Conservation (phyloP, 2,797 vertebrate genomes). For the Eulemur mongoz region DNA sequence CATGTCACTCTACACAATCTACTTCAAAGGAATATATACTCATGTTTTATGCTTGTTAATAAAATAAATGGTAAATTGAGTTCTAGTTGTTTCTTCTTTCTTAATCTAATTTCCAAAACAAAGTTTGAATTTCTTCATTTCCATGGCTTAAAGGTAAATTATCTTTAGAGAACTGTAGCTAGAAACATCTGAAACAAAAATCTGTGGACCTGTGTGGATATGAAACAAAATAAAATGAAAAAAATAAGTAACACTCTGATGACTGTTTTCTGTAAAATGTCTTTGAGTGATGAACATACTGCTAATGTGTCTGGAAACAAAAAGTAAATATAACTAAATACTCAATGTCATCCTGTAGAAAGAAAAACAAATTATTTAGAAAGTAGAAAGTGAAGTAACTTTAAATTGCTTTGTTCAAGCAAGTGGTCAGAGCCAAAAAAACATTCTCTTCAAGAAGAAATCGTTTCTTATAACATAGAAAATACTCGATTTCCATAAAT, state of each 20-base stretch:
- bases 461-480: background rate
- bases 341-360: background rate
- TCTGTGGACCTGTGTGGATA: background rate
- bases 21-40: slow-evolving; percentile 62
- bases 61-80: slow-evolving; percentile 68
- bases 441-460: background rate
- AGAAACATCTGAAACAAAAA: slow-evolving; percentile 48
- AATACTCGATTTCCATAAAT: background rate
- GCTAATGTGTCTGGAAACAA: background rate
- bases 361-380: background rate
- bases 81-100: slow-evolving; percentile 63
- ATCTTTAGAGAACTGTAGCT: slow-evolving; percentile 26
- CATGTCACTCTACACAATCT: slow-evolving; percentile 13
- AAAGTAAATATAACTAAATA: background rate
- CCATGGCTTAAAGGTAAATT: slow-evolving; percentile 35
- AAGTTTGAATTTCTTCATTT: slow-evolving; percentile 56
- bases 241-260: background rate
- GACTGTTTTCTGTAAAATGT: background rate
- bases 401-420: background rate
- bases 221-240: background rate
- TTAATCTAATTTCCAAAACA: slow-evolving; percentile 71
- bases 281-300: background rate
- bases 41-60: slow-evolving; percentile 51
- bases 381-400: background rate
- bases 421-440: background rate